phyloP scores from a whole-genome alignment of 2,888 invertebrate genomes.

The Xestoiulus laeticollis region DNA sequence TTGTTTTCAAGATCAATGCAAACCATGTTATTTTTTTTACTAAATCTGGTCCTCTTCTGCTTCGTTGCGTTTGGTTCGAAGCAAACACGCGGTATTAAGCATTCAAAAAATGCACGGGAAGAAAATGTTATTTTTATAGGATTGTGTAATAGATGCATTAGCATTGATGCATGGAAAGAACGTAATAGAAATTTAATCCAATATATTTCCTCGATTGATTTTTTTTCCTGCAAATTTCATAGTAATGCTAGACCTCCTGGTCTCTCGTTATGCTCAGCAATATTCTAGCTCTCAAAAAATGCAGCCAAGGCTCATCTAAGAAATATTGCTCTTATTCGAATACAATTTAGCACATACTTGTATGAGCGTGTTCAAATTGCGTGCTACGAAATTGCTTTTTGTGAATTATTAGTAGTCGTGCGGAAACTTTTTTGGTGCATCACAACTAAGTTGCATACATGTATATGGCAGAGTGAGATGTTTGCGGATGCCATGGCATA shows the following conservation, averaged over 20 bases:
- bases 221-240: neutral
- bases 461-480: too few species aligned
- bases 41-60: too few species aligned
- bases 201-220: neutral
- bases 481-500: too few species aligned
- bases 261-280: neutral
- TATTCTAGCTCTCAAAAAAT: neutral
- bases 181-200: neutral
- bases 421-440: too few species aligned
- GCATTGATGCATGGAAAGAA: neutral
- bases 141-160: neutral
- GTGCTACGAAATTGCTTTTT: too few species aligned
- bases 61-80: too few species aligned
- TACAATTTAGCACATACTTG: neutral
- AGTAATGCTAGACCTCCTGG: neutral
- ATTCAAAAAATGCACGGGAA: neutral
- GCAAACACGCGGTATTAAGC: too few species aligned
- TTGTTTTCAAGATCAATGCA: too few species aligned
- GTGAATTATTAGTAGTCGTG: too few species aligned
- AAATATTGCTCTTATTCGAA: neutral
- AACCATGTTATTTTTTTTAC: too few species aligned
- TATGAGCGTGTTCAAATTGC: neutral
- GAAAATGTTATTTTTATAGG: neutral
- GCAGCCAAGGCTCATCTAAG: neutral
- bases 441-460: too few species aligned